Conservation (phyloP, 2,888 invertebrate genomes). For the Hypomecis atomaria region DNA sequence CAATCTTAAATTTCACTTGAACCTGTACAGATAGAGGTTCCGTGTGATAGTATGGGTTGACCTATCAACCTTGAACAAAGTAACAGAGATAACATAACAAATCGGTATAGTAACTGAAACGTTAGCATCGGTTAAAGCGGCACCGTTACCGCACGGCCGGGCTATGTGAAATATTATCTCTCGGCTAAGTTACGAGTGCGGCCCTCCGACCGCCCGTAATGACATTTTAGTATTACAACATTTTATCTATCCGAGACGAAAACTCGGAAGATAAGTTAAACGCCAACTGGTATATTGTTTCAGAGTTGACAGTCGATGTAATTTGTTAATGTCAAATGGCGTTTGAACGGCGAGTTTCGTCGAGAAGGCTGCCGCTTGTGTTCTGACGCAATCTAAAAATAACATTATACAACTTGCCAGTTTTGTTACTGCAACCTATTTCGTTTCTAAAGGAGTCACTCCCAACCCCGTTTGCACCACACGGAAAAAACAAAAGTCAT, state of each 20-base stretch:
- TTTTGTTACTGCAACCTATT: background rate
- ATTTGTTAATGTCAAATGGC: constrained; percentile 80
- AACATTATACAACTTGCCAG: constrained; percentile 41
- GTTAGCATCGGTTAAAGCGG: constrained; percentile 60
- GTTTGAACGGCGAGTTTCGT: constrained; percentile 49
- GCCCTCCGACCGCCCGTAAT: constrained; percentile 74
- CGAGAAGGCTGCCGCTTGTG: constrained; percentile 38
- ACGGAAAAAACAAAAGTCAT: background rate
- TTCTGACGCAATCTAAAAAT: constrained; percentile 73
- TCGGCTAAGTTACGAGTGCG: constrained; percentile 70
- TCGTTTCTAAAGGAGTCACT: background rate
- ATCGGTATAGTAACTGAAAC: constrained; percentile 72
- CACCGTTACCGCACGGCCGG: constrained; percentile 39
- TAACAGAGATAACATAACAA: constrained; percentile 79
- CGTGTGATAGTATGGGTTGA: constrained; percentile 69
- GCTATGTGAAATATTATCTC: constrained; percentile 76
- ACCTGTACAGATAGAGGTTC: constrained; percentile 56
- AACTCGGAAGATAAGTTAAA: constrained; percentile 82
- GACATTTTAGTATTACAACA: constrained; percentile 84
- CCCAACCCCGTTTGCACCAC: background rate
- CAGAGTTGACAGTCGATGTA: constrained; percentile 80
- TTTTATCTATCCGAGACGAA: constrained; percentile 81
- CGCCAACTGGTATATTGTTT: constrained; percentile 83
- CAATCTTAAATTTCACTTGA: constrained; percentile 31
- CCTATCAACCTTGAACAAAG: constrained; percentile 79